phyloP scores from a whole-genome alignment of 2,888 invertebrate species.

The Agrotis ipsilon region DNA sequence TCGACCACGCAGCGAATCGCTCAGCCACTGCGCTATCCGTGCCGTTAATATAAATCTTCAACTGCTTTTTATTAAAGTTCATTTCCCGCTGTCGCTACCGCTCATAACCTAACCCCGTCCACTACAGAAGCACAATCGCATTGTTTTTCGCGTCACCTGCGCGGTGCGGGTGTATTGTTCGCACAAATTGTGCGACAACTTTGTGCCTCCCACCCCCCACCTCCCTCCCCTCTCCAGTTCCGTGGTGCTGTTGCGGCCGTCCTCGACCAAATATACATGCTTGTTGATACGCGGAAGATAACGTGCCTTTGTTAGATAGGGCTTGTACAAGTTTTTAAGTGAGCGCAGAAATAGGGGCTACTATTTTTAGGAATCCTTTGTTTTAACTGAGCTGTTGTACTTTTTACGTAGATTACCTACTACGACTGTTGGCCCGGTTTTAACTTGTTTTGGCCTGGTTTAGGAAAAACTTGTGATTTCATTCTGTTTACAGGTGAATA shows the following conservation, averaged over 20 bases:
- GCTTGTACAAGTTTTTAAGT: conserved; percentile 22
- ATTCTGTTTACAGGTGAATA: neutral
- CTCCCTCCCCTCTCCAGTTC: neutral
- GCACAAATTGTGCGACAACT: conserved; percentile 48
- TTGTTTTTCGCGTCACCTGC: conserved; percentile 57
- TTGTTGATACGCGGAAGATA: conserved; percentile 41
- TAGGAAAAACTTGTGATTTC: neutral
- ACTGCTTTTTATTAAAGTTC: neutral
- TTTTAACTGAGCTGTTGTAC: neutral
- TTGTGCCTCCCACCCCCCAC: neutral
- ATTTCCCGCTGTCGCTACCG: neutral
- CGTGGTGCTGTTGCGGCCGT: neutral
- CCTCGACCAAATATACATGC: conserved; percentile 8
- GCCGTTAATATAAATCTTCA: neutral
- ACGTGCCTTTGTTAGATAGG: conserved; percentile 28
- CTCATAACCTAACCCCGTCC: conserved; percentile 1
- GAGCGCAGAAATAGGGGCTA: neutral
- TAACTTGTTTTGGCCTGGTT: too few species aligned
- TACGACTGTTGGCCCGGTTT: neutral
- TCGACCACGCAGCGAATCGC: too few species aligned
- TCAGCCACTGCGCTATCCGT: too few species aligned
- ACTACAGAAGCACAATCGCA: conserved; percentile 44
- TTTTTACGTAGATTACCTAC: neutral
- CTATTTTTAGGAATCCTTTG: conserved; percentile 11
- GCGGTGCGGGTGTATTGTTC: conserved; percentile 60